Conservation (phyloP, 1,140 invertebrate species). For the Amphibalanus amphitrite region DNA sequence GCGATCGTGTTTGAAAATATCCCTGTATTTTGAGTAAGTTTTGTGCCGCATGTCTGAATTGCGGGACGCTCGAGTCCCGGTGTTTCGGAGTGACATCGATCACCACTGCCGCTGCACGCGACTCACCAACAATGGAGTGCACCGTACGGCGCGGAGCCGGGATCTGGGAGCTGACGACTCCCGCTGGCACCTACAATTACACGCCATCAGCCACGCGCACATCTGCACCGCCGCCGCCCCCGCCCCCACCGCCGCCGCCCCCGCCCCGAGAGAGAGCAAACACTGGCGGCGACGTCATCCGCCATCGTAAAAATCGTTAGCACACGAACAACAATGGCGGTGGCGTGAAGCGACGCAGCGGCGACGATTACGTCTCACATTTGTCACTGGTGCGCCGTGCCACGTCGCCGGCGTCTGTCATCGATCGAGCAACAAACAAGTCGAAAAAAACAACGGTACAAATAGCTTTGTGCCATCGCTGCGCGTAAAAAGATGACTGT, state of each 20-base stretch:
- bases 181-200: neutral
- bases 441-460: neutral
- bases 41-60: too few species aligned
- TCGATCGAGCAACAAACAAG: neutral
- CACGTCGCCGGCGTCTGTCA: neutral
- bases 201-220: neutral
- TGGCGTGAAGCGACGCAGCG: neutral
- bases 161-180: neutral
- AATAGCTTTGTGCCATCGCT: neutral
- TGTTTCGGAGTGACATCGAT: too few species aligned
- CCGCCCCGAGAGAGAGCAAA: too few species aligned
- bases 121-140: too few species aligned
- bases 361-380: neutral
- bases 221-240: neutral
- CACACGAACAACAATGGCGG: neutral
- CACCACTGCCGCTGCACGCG: too few species aligned
- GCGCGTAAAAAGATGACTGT: slow-evolving; percentile 1
- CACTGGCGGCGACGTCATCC: too few species aligned
- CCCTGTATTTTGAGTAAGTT: too few species aligned
- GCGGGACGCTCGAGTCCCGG: too few species aligned
- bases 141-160: too few species aligned
- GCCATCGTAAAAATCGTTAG: neutral
- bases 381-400: neutral
- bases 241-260: too few species aligned
- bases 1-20: too few species aligned